Evolutionary conservation across 2,888 invertebrate genomes (phyloP).

Genomic region (Linyphia triangularis): DNA sequence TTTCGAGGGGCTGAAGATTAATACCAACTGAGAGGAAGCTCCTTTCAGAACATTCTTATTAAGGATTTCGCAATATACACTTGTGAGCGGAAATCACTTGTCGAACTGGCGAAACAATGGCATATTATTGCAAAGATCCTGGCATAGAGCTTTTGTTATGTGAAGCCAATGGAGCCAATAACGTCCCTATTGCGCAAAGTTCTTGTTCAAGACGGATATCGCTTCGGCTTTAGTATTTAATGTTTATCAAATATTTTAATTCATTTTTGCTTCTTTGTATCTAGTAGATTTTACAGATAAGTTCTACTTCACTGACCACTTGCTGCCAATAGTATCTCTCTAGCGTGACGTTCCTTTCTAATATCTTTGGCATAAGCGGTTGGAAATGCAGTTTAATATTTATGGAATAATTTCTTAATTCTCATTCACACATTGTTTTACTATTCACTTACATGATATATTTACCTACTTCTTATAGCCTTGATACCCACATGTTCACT

Average conservation of each 20-base stretch:
- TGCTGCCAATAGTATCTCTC: too few relatives aligned
- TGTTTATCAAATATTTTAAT: background rate
- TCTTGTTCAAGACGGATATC: background rate
- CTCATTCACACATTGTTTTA: too few relatives aligned
- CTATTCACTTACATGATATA: too few relatives aligned
- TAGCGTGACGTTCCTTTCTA: too few relatives aligned
- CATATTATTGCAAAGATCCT: slow-evolving; percentile 9
- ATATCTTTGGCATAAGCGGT: too few relatives aligned
- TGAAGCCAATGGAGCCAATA: slow-evolving; percentile 8
- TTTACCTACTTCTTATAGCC: too few relatives aligned
- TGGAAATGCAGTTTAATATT: too few relatives aligned
- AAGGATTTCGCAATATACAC: slow-evolving; percentile 44
- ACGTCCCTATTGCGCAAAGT: background rate
- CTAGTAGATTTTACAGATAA: too few relatives aligned
- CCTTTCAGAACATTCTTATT: slow-evolving; percentile 36
- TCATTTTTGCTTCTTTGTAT: background rate
- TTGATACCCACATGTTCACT: too few relatives aligned
- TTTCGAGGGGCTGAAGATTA: slow-evolving; percentile 33
- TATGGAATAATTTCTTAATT: too few relatives aligned
- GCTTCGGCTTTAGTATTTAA: background rate
- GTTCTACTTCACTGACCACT: too few relatives aligned
- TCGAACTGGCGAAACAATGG: background rate
- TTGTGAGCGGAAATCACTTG: slow-evolving; percentile 24
- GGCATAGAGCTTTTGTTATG: slow-evolving; percentile 2
- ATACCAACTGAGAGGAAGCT: slow-evolving; percentile 26